These are phyloP conservation scores for Calliphora vicina DNA, from an alignment of 1,140 invertebrate species.

Conservation along the genomic window DNA sequence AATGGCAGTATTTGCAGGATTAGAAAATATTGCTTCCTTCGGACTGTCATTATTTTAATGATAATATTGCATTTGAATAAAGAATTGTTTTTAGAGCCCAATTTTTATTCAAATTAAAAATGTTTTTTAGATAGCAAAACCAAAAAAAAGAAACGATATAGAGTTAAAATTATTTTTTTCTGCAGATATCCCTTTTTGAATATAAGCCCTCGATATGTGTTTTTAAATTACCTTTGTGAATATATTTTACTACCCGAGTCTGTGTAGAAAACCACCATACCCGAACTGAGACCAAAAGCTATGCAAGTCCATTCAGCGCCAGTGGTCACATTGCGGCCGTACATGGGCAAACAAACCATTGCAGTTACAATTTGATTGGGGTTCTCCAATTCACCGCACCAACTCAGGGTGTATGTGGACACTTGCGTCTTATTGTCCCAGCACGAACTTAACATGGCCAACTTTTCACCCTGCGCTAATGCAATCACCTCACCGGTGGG, in stretches of 20 bases:
- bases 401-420: conserved; percentile 66
- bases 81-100: too few relatives aligned
- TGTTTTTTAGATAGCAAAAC: too few relatives aligned
- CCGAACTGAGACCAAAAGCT: conserved; percentile 84
- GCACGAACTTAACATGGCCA: conserved; percentile 73
- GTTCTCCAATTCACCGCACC: conserved; percentile 67
- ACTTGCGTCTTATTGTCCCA: conserved; percentile 67
- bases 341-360: conserved; percentile 66
- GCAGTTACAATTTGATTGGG: conserved; percentile 65
- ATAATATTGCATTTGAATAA: too few relatives aligned
- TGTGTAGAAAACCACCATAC: conserved; percentile 87
- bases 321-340: conserved; percentile 52
- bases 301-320: conserved; percentile 91
- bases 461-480: conserved; percentile 71
- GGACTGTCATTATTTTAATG: too few relatives aligned
- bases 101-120: too few relatives aligned
- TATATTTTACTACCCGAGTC: conserved; percentile 85
- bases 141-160: too few relatives aligned
- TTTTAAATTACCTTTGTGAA: conserved; percentile 78
- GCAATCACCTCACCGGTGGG: conserved; percentile 77
- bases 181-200: too few relatives aligned
- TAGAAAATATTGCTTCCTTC: too few relatives aligned
- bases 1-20: too few relatives aligned
- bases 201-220: too few relatives aligned
- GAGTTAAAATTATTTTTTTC: too few relatives aligned